Evolutionary conservation across 1,140 invertebrate genomes (phyloP).

Genomic region (Calliopsis andreniformis): DNA sequence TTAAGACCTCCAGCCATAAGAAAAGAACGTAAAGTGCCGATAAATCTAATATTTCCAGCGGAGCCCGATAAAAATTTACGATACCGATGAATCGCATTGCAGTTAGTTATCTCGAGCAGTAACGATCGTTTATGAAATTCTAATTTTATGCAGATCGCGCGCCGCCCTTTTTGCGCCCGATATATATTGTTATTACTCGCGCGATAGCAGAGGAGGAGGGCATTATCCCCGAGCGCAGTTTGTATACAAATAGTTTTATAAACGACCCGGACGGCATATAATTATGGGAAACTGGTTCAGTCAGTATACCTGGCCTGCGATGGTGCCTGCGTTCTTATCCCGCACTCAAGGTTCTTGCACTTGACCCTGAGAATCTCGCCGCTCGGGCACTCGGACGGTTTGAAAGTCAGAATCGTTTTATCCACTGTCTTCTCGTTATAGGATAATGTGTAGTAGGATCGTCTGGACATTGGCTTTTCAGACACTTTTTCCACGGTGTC

Average conservation of each 20-base stretch:
- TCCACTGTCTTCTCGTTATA: constrained; percentile 74
- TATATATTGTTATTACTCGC: background rate
- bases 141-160: constrained; percentile 5
- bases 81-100: background rate
- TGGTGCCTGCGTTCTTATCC: constrained; percentile 85
- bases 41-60: background rate
- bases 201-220: background rate
- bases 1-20: no score
- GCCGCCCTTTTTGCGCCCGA: background rate
- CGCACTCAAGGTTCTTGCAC: constrained; percentile 88
- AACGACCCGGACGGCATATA: constrained; percentile 45
- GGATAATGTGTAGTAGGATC: constrained; percentile 81
- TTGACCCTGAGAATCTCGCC: constrained; percentile 86
- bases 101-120: background rate
- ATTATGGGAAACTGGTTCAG: constrained; percentile 56
- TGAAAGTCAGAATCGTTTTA: constrained; percentile 85
- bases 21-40: no score
- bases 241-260: constrained; percentile 34
- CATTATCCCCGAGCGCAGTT: constrained; percentile 17
- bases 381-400: constrained; percentile 83
- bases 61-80: background rate
- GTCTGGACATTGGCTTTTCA: constrained; percentile 63
- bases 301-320: constrained; percentile 84
- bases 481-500: constrained; percentile 81
- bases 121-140: background rate